These are phyloP conservation scores for Tragelaphus scriptus DNA, from an alignment of 2,113 vertebrate genomes.

Conservation along the genomic window DNA sequence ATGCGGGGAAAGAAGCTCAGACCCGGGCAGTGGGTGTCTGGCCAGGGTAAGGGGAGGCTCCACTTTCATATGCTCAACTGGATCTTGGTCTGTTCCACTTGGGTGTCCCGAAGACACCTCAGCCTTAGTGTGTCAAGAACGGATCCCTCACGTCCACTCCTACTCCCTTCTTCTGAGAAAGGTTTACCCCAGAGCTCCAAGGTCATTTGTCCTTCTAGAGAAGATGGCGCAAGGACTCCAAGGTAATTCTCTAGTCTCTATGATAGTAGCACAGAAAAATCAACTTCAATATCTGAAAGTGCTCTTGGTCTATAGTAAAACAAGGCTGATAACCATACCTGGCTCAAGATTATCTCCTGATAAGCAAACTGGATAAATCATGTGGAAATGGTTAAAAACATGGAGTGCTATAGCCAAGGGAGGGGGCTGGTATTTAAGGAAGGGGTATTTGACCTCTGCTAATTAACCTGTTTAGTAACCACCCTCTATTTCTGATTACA, in stretches of 20 bases:
- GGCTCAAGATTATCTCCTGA: not conserved
- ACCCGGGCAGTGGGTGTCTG: rapidly evolving
- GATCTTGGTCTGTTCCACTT: not conserved
- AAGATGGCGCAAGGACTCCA: not conserved
- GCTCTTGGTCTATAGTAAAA: not conserved
- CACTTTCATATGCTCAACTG: not conserved
- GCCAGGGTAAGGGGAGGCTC: not conserved
- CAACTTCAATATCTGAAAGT: not conserved
- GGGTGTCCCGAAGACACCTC: not conserved
- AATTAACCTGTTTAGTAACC: not conserved
- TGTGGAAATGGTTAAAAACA: not conserved
- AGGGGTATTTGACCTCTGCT: not conserved
- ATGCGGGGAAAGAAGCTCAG: not conserved
- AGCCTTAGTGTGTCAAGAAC: not conserved
- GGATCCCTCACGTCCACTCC: rapidly evolving
- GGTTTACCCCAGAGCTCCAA: not conserved
- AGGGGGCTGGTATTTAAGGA: not conserved
- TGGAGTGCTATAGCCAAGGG: not conserved
- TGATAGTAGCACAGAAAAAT: not conserved
- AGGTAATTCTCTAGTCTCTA: not conserved
- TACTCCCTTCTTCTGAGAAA: not conserved
- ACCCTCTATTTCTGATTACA: not conserved
- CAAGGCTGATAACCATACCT: not conserved
- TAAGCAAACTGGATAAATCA: not conserved
- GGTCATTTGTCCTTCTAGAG: not conserved